A percentile compares a stretch with the other conserved stretches of the same genome.
These are phyloP conservation scores for Geopemphigus sp. DNA, from an alignment of 1,140 invertebrate genomes.

Conservation along the genomic window DNA sequence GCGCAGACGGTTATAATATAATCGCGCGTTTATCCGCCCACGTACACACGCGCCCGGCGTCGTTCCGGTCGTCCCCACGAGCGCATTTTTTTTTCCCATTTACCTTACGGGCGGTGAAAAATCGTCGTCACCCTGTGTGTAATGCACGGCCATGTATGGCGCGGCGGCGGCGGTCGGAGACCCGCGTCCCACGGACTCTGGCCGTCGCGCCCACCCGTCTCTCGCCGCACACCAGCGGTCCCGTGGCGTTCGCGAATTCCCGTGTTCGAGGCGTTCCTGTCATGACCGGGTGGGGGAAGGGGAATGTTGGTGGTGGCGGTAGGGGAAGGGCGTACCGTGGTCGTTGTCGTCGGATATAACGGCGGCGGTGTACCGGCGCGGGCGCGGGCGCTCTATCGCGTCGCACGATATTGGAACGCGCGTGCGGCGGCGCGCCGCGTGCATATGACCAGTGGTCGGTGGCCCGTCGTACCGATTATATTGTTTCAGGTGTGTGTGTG, in stretches of 20 bases:
- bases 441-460: conserved; percentile 37
- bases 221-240: too few relatives aligned
- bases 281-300: too few relatives aligned
- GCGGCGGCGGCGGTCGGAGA: background rate
- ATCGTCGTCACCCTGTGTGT: conserved; percentile 5
- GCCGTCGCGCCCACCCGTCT: conserved; percentile 25
- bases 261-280: background rate
- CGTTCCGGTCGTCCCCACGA: background rate
- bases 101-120: background rate
- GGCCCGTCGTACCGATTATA: conserved; percentile 16
- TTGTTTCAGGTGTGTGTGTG: conserved; percentile 8
- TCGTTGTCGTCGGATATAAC: background rate
- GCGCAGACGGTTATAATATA: too few relatives aligned
- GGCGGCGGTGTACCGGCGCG: background rate
- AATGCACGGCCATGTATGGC: conserved; percentile 45
- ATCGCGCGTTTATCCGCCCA: background rate
- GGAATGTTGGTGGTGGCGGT: background rate
- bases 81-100: background rate
- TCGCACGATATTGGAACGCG: too few relatives aligned
- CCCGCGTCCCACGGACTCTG: conserved; percentile 34
- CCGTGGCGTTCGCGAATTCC: conserved; percentile 21
- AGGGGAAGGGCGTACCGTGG: background rate
- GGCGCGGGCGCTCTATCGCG: too few relatives aligned
- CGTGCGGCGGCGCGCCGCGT: background rate
- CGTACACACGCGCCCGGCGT: background rate